These are phyloP conservation scores for Prunella himalayana DNA, from an alignment of 2,113 vertebrate genomes.

Conservation along the genomic window DNA sequence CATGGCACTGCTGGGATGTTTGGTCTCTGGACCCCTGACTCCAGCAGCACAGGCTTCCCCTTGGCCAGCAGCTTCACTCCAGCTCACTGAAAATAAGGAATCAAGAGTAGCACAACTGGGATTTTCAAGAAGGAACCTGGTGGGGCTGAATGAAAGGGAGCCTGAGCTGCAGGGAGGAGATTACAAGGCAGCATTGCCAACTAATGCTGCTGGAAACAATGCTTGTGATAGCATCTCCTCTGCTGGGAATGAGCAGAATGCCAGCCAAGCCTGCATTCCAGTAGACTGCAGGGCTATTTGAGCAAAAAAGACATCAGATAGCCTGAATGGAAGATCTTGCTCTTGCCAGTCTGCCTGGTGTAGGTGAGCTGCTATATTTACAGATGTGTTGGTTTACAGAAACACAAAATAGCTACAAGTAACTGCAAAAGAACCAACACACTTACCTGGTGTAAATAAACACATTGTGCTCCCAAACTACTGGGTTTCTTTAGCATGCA, in stretches of 20 bases:
- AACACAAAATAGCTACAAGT: not conserved
- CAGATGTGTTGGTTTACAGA: not conserved
- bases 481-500: not conserved
- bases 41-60: not conserved
- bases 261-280: conserved; percentile 11
- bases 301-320: not conserved
- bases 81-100: not conserved
- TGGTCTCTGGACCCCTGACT: not conserved
- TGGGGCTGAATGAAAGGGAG: not conserved
- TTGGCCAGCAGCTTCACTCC: not conserved
- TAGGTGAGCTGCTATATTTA: not conserved
- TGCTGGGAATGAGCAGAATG: not conserved
- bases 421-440: not conserved
- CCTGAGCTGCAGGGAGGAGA: not conserved
- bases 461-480: not conserved
- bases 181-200: not conserved
- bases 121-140: not conserved
- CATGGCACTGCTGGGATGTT: not conserved
- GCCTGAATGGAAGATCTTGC: not conserved
- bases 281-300: not conserved
- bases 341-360: not conserved
- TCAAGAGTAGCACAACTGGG: not conserved
- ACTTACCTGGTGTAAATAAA: not conserved
- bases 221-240: not conserved
- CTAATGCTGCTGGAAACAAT: not conserved